phyloP scores from a whole-genome alignment of 2,113 vertebrate genomes.

The Vulpes ferrilata region DNA sequence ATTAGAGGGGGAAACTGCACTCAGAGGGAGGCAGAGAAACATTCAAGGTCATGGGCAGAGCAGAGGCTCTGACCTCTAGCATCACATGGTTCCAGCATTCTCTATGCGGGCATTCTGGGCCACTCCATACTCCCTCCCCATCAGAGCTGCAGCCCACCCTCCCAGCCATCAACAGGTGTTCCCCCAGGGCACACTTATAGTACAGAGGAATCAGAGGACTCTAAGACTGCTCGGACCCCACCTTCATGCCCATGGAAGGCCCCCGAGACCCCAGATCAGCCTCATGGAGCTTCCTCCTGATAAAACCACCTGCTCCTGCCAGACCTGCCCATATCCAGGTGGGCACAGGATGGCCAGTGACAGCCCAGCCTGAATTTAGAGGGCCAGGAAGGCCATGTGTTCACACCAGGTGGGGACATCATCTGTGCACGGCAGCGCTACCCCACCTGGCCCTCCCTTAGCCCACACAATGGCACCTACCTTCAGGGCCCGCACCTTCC shows the following conservation, averaged over 20 bases:
- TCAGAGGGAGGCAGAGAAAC: not conserved
- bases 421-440: fast-evolving
- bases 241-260: not conserved
- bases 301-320: not conserved
- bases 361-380: not conserved
- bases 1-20: not conserved
- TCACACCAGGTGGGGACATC: fast-evolving
- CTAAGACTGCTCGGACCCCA: not conserved
- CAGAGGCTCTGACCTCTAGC: not conserved
- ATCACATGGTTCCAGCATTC: not conserved
- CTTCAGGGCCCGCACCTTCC: slow-evolving; percentile 98
- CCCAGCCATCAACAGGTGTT: not conserved
- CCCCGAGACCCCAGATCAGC: not conserved
- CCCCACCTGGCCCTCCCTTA: too few relatives aligned
- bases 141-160: not conserved
- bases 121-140: not conserved
- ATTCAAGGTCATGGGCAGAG: not conserved
- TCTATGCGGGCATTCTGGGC: not conserved
- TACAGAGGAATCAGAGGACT: not conserved
- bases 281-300: not conserved
- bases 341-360: not conserved
- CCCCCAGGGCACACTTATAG: not conserved
- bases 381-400: not conserved
- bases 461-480: slow-evolving; percentile 85
- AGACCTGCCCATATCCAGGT: not conserved